Base-by-base conservation (phyloP, 2,113 vertebrate genomes). In the Thamnaconus septentrionalis region DNA sequence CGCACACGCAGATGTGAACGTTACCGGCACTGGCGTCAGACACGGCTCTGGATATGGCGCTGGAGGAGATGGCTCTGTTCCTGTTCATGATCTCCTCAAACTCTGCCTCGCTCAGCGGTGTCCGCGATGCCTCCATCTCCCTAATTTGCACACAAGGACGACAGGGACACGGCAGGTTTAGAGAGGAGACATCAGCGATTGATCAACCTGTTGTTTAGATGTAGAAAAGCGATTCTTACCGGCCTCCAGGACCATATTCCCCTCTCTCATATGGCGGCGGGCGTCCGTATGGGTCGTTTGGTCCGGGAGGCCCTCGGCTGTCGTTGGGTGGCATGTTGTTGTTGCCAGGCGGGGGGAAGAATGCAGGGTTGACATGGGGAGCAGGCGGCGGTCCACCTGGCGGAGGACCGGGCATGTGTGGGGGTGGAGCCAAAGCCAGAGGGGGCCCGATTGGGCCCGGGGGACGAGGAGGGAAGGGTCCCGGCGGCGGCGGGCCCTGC, bases 41-140 rank as follows among this genome's bases (percentile, higher is more conserved):
- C 68, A 98, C 97, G 39, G 96, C 96, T 91, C 97, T 93, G 0
- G 97, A 99, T 88, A 99, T 99, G 73, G 97, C 97, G 82, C 96
- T 98, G 88, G 96, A 98, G 84, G 97, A 99, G 81, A 99, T 99
- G 2, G 97, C 97, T 75, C 97, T 89, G 87, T 99, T 99, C 72
- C 97, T 93, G 87, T 99, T 98, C 97, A 98, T 98, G 73, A 98
- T 98, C 93, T 99, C 97, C 91, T 99, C 97, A 93, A 99, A 99
- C 87, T 99, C 97, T 42, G 97, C 96, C 91, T 99, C 97, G 67
- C 95, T 98, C 79, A 99, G 79, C 71, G 97, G 96, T 4, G 95
- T 94, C 76, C 97, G 93, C 41, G 95, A 94, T 54, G 95, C 91
- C 84, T 98, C 97, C 94, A 98, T 98, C 73, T 98, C 97, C 88